Evolutionary conservation across 2,888 invertebrate species (phyloP).

Genomic region (Merodon equestris): DNA sequence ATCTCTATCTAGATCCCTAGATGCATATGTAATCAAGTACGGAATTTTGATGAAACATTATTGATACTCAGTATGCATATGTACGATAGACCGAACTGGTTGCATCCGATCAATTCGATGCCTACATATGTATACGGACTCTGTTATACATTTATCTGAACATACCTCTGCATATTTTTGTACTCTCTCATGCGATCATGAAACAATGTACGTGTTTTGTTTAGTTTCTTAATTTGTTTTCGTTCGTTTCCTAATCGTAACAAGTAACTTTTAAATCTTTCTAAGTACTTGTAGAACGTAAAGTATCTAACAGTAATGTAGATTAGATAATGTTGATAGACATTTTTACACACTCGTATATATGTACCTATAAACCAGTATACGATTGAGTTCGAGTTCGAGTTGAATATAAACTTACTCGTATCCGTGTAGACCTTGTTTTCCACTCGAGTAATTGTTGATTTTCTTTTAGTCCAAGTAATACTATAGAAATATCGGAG

Average conservation of each 20-base stretch:
- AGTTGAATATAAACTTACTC: too few relatives aligned
- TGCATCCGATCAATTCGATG: conserved; percentile 50
- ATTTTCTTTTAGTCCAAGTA: conserved; percentile 22
- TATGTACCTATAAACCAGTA: too few relatives aligned
- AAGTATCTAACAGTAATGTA: not conserved
- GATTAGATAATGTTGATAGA: too few relatives aligned
- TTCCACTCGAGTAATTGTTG: conserved; percentile 36
- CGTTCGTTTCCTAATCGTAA: not conserved
- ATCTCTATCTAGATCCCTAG: conserved; percentile 18
- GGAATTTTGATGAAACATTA: conserved; percentile 61
- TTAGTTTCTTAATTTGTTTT: conserved; percentile 19
- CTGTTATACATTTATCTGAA: conserved; percentile 60
- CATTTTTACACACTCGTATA: too few relatives aligned
- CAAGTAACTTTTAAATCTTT: not conserved
- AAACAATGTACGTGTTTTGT: conserved; percentile 33
- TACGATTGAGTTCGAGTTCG: too few relatives aligned
- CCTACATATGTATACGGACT: conserved; percentile 47
- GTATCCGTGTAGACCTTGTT: too few relatives aligned
- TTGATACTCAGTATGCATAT: conserved; percentile 43
- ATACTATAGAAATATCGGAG: conserved; percentile 63
- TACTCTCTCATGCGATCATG: conserved; percentile 48
- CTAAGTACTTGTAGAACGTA: conserved; percentile 5
- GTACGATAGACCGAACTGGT: conserved; percentile 27
- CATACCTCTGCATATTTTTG: conserved; percentile 67
- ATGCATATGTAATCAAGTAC: conserved; percentile 42